Conservation (phyloP, 1,140 invertebrate genomes). For the Cyclina sinensis region DNA sequence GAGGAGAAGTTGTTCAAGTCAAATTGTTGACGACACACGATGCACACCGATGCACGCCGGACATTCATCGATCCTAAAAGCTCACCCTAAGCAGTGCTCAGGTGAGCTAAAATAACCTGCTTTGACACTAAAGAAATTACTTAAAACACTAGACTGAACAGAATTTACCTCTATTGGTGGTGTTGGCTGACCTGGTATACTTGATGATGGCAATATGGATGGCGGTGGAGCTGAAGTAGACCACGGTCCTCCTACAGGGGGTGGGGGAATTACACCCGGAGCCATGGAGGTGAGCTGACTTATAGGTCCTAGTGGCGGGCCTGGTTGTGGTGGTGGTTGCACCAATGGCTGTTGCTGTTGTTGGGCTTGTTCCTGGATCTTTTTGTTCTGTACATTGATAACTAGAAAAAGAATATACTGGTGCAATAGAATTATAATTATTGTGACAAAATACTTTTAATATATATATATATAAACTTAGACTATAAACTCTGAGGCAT, state of each 20-base stretch:
- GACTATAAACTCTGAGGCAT: too few relatives aligned
- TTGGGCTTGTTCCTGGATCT: constrained; percentile 90
- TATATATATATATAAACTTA: too few relatives aligned
- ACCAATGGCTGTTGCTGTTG: constrained; percentile 88
- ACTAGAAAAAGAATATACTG: constrained; percentile 46
- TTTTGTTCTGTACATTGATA: constrained; percentile 56
- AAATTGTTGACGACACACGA: too few relatives aligned
- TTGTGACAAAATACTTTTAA: too few relatives aligned
- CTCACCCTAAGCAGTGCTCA: too few relatives aligned
- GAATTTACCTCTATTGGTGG: constrained; percentile 22
- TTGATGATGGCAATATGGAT: not conserved
- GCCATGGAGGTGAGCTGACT: constrained; percentile 65
- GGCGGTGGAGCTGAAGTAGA: constrained; percentile 52
- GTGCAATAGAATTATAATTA: too few relatives aligned
- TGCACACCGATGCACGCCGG: too few relatives aligned
- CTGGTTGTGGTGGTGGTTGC: constrained; percentile 87
- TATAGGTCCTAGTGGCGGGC: constrained; percentile 87
- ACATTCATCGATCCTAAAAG: too few relatives aligned
- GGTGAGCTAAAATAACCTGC: too few relatives aligned
- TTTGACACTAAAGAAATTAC: too few relatives aligned
- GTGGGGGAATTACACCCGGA: constrained; percentile 30
- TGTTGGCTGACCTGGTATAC: not conserved
- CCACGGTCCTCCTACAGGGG: constrained; percentile 6
- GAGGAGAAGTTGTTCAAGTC: too few relatives aligned
- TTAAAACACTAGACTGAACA: too few relatives aligned